A percentile compares a stretch with the other conserved stretches of the same genome.
Conservation (phyloP, 2,113 vertebrate species). For the Baryphthengus martii region DNA sequence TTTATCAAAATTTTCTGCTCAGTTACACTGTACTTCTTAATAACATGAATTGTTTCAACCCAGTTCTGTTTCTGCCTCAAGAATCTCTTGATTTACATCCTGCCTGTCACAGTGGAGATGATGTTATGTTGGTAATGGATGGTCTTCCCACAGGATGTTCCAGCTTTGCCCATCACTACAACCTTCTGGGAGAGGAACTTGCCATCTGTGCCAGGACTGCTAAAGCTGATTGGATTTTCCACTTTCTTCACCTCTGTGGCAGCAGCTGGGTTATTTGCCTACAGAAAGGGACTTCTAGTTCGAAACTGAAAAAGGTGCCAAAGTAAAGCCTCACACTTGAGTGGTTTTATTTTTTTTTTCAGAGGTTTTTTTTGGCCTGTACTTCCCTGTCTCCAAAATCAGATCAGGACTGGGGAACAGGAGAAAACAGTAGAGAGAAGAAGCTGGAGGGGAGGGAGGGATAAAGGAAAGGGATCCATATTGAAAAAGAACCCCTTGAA, state of each 20-base stretch:
- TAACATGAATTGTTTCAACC: neutral
- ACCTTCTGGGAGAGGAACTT: conserved; percentile 91
- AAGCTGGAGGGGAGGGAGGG: neutral
- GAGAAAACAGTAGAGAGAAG: neutral
- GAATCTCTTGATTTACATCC: neutral
- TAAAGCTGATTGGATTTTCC: conserved; percentile 83
- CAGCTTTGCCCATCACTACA: conserved; percentile 77
- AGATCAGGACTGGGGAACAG: neutral
- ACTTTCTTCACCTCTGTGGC: conserved; percentile 74
- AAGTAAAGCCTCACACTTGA: neutral
- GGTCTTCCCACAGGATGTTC: conserved; percentile 83
- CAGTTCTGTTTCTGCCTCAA: neutral
- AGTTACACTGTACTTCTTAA: neutral
- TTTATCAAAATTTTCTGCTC: neutral
- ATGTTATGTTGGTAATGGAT: neutral
- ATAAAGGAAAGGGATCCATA: neutral
- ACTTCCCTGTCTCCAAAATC: neutral
- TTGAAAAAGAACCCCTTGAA: neutral
- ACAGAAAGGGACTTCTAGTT: conserved; percentile 81
- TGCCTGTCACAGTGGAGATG: neutral
- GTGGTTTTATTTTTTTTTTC: neutral
- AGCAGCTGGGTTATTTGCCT: conserved; percentile 75
- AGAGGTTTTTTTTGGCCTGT: neutral
- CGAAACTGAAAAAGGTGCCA: conserved; percentile 49
- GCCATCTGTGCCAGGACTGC: conserved; percentile 86